These are phyloP conservation scores for Bos indicus DNA, from an alignment of 2,113 vertebrate genomes.

Conservation along the genomic window DNA sequence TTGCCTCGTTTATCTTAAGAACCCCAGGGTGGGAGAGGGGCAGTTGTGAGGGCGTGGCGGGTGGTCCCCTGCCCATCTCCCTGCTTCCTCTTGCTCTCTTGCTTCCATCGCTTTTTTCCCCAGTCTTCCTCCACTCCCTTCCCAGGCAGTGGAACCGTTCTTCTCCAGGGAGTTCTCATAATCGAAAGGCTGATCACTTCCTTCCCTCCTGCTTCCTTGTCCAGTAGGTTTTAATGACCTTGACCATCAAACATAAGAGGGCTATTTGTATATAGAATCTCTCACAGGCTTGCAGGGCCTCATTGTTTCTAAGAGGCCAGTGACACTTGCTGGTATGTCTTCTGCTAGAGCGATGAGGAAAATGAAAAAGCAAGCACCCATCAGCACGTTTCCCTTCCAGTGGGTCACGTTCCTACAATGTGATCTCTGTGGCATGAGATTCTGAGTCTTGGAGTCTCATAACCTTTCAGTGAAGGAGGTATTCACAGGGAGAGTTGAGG, in stretches of 20 bases:
- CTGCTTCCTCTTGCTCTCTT: neutral
- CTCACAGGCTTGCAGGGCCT: neutral
- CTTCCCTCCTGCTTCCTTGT: neutral
- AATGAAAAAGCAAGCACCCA: neutral
- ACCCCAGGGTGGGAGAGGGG: too few species aligned
- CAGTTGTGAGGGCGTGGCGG: rapidly evolving
- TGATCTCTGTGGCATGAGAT: neutral
- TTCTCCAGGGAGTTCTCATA: neutral
- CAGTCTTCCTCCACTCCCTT: neutral
- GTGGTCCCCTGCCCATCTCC: neutral
- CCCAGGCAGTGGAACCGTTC: neutral
- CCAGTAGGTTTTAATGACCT: neutral
- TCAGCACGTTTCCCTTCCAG: rapidly evolving
- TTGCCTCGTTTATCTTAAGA: neutral
- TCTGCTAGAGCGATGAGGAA: neutral
- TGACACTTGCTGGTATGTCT: neutral
- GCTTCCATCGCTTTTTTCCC: neutral
- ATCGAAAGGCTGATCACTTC: neutral
- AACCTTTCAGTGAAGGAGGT: neutral
- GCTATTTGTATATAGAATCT: neutral
- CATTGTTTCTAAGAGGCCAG: neutral
- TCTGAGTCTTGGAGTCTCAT: neutral
- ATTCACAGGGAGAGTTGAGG: neutral
- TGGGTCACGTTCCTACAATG: rapidly evolving
- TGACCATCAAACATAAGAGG: neutral